A percentile compares a stretch with the other conserved stretches of the same genome.
These are phyloP conservation scores for Cephalotes varians DNA, from an alignment of 2,888 invertebrate species.

Conservation along the genomic window DNA sequence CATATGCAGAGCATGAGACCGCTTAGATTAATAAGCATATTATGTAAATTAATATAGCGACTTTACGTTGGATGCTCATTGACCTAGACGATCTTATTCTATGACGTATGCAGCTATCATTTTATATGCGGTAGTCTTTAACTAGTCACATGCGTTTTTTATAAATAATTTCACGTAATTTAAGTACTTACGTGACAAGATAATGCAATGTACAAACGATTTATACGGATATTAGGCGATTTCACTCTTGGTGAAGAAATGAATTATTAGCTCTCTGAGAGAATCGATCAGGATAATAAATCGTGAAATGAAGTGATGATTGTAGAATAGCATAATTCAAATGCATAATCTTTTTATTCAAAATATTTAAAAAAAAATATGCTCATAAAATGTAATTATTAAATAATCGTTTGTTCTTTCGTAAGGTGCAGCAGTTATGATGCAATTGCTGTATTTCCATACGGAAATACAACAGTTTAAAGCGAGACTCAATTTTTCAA, in stretches of 20 bases:
- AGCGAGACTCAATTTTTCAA: background rate
- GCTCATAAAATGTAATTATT: conserved; percentile 16
- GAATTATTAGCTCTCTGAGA: background rate
- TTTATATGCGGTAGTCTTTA: too few relatives aligned
- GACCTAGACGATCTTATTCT: too few relatives aligned
- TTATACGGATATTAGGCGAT: background rate
- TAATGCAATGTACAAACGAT: background rate
- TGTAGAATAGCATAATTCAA: background rate
- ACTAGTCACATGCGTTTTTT: conserved; percentile 1
- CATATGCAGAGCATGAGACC: too few relatives aligned
- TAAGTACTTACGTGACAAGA: background rate
- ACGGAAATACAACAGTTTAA: background rate
- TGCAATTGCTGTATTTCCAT: too few relatives aligned
- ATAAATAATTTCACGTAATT: background rate
- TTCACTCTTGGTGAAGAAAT: background rate
- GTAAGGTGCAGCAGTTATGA: background rate
- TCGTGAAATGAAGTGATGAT: background rate
- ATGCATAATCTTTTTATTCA: background rate
- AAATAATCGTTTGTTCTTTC: background rate
- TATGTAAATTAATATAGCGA: too few relatives aligned
- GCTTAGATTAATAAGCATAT: too few relatives aligned
- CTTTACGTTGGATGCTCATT: too few relatives aligned
- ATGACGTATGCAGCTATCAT: too few relatives aligned
- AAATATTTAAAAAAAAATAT: background rate
- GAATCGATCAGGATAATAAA: background rate